Base-by-base conservation (phyloP, 2,797 vertebrate genomes). In the Australoheros facetus region DNA sequence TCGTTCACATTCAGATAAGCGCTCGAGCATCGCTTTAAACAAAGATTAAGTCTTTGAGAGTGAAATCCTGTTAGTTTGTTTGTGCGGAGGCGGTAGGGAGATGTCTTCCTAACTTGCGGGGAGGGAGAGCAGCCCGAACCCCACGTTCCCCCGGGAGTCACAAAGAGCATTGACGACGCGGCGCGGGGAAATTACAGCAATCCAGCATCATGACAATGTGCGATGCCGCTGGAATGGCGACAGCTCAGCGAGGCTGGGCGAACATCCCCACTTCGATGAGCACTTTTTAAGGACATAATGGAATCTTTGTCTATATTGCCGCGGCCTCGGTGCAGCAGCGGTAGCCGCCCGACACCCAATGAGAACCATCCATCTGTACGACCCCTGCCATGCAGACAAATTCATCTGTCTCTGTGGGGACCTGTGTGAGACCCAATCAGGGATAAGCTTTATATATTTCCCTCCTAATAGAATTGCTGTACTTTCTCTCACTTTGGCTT, bases 1-100 rank as follows among this genome's bases (percentile, higher is more conserved):
- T 78, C 79, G 75, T 81, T 87, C 80, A 56, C 73, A 79, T 87
- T 75, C 74, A 64, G 54, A 84, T 79, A 79, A 82, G 51, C 26
- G 2, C 72, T 56, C 66, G 16, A 12, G 57, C 69, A 12, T 58
- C n/a, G 51, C 81, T 81, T 81, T 81, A 87, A 89, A 86, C 81
- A 79, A 87, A 92, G 85, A 91, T 87, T 83, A 90, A 48, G 75
- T 78, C 80, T 83, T 64, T 79, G 59, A 87, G 78, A 80, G 71
- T 74, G 56, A 82, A 86, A 91, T 85, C 84, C 82, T 53, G 78
- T 89, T 88, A 78, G 81, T 73, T 45, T 75, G 71, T 80, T 76
- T 71, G 71, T 34, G 77, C 28, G 59, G 72, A 77, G 80, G 77
- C 8, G 5, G 57, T 48, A 23, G 59, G 42, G 56, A 26, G 32